phyloP scores from a whole-genome alignment of 2,888 invertebrate genomes.

The Synanthedon tipuliformis region DNA sequence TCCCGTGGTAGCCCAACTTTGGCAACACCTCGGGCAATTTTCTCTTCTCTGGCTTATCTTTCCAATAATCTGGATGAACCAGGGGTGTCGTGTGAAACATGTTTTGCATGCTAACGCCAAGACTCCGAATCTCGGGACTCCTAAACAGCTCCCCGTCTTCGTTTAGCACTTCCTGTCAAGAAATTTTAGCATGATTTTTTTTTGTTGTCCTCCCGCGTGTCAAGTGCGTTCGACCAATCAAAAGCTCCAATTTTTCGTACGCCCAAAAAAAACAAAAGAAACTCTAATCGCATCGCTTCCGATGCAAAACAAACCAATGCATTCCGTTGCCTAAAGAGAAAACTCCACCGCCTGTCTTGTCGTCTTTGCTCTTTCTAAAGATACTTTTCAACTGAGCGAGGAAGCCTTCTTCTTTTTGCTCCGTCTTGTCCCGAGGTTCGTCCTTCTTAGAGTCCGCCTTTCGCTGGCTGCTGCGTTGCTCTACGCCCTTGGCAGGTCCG shows the following conservation, averaged over 20 bases:
- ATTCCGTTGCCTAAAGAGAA: conserved; percentile 9
- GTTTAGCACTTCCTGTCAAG: conserved; percentile 44
- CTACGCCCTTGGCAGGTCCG: conserved; percentile 5
- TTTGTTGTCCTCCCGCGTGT: conserved; percentile 7
- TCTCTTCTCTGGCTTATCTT: conserved; percentile 22
- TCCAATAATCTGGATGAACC: conserved; percentile 50
- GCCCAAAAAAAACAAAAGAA: too few species aligned
- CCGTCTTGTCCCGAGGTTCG: conserved; percentile 14
- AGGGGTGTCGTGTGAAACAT: conserved; percentile 40
- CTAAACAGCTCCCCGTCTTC: conserved; percentile 29
- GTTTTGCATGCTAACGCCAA: conserved; percentile 20
- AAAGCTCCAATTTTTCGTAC: too few species aligned
- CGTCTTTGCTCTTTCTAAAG: conserved; percentile 27
- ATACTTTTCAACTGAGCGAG: conserved; percentile 39
- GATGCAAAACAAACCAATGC: background rate
- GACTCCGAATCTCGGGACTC: conserved; percentile 11
- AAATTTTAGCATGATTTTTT: conserved; percentile 19
- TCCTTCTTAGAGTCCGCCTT: conserved; percentile 5
- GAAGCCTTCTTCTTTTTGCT: conserved; percentile 21
- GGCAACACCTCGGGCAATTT: conserved; percentile 19
- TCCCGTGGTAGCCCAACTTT: conserved; percentile 52
- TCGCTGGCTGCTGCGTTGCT: conserved; percentile 3
- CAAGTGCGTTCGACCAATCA: conserved; percentile 57
- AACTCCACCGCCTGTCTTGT: conserved; percentile 22
- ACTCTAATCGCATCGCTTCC: background rate